Percentiles rank a stretch among this genome's conserved stretches.
Evolutionary conservation across 2,888 invertebrate genomes (phyloP).

Genomic region (Polyommatus iphigenia): DNA sequence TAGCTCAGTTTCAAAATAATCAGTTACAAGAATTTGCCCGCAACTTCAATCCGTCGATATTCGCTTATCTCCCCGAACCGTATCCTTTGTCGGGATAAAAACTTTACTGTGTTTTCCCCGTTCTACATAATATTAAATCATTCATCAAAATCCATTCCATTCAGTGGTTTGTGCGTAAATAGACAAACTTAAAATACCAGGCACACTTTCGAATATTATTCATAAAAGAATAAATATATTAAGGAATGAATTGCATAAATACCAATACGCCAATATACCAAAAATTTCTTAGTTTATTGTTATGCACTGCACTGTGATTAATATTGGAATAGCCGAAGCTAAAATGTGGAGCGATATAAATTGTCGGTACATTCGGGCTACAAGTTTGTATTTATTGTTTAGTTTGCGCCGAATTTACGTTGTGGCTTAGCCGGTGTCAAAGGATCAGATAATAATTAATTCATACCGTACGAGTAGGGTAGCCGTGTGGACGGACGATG

Average conservation of each 20-base stretch:
- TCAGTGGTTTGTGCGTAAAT: no score
- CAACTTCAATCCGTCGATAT: no score
- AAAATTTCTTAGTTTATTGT: not conserved
- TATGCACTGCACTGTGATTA: not conserved
- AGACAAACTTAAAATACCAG: not conserved
- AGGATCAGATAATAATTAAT: slow-evolving; percentile 34
- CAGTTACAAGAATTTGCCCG: no score
- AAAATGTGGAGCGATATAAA: slow-evolving; percentile 1
- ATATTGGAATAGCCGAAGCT: not conserved
- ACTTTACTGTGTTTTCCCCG: no score
- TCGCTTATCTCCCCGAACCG: no score
- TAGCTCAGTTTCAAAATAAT: no score
- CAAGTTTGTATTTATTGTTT: slow-evolving; percentile 27
- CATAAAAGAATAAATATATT: no score
- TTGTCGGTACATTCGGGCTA: slow-evolving; percentile 6
- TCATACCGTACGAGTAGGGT: slow-evolving; percentile 29
- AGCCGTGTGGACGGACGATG: not conserved
- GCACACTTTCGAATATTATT: no score
- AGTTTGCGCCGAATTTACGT: slow-evolving; percentile 23
- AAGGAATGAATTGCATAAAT: not conserved
- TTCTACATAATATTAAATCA: no score
- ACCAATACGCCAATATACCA: not conserved
- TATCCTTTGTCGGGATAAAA: no score
- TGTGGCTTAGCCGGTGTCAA: slow-evolving; percentile 29
- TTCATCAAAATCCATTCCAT: no score